A percentile compares a stretch with the other conserved stretches of the same genome.
Conservation (phyloP, 1,140 invertebrate species). For the Tetragnatha versicolor region DNA sequence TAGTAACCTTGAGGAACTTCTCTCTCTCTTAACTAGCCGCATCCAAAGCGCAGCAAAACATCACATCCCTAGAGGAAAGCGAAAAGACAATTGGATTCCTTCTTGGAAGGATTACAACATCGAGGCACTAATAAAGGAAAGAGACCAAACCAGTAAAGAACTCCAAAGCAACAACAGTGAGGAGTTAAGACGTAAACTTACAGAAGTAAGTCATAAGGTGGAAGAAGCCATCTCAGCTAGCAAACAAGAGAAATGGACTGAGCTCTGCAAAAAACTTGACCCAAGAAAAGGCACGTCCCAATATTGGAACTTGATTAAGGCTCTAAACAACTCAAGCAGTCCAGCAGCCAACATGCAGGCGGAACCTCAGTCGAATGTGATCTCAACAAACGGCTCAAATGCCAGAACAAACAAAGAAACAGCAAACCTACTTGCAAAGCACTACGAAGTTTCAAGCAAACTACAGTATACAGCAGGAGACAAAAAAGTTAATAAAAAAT, state of each 20-base stretch:
- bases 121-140: background rate
- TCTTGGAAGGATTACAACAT: slow-evolving; percentile 8
- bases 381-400: background rate
- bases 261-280: background rate
- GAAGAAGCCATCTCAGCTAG: background rate
- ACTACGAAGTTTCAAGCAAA: background rate
- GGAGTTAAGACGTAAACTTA: background rate
- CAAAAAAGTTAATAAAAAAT: background rate
- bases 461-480: background rate
- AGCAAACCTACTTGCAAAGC: background rate
- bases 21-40: background rate
- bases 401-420: background rate
- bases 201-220: background rate
- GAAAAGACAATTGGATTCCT: slow-evolving; percentile 2
- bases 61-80: slow-evolving; percentile 1
- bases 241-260: background rate
- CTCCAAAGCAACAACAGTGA: background rate
- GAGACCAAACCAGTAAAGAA: background rate
- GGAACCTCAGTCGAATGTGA: background rate
- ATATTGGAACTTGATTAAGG: background rate
- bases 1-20: background rate
- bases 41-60: background rate
- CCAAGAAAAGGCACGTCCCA: background rate
- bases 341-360: background rate
- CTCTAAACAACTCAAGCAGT: background rate